Conservation (phyloP, 1,140 invertebrate genomes). For the Ridgeia piscesae region DNA sequence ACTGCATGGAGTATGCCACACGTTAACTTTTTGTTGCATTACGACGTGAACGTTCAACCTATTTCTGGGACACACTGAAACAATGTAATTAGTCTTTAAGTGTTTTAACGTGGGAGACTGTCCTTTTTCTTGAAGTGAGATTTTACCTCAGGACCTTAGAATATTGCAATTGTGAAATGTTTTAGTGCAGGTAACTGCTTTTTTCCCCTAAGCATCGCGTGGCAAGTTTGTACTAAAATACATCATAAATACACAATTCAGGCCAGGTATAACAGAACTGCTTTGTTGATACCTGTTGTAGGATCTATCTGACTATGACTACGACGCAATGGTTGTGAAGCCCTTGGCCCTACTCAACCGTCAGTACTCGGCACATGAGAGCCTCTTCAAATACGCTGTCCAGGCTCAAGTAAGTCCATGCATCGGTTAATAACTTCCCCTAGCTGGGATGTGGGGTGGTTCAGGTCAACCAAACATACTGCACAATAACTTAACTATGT, state of each 20-base stretch:
- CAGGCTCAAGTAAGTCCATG: conserved; percentile 10
- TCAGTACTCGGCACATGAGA: conserved; percentile 27
- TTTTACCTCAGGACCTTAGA: no score
- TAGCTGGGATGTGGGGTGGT: neutral
- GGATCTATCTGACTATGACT: conserved; percentile 32
- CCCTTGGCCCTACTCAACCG: conserved; percentile 27
- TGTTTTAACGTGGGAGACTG: no score
- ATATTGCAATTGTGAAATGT: no score
- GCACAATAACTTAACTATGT: neutral
- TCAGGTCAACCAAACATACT: neutral
- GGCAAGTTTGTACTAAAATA: neutral
- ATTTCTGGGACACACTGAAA: no score
- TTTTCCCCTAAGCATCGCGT: no score
- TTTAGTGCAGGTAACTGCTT: no score
- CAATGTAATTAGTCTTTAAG: no score
- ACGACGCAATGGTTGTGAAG: conserved; percentile 31
- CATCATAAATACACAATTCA: neutral
- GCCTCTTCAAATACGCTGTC: conserved; percentile 30
- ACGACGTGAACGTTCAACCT: no score
- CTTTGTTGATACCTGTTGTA: neutral
- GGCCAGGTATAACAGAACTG: neutral
- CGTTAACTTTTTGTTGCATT: no score
- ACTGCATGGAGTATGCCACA: no score
- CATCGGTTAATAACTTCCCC: neutral
- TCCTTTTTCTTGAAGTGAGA: no score